phyloP scores from a whole-genome alignment of 2,113 vertebrate genomes.

The Microcebus lehilahytsara region DNA sequence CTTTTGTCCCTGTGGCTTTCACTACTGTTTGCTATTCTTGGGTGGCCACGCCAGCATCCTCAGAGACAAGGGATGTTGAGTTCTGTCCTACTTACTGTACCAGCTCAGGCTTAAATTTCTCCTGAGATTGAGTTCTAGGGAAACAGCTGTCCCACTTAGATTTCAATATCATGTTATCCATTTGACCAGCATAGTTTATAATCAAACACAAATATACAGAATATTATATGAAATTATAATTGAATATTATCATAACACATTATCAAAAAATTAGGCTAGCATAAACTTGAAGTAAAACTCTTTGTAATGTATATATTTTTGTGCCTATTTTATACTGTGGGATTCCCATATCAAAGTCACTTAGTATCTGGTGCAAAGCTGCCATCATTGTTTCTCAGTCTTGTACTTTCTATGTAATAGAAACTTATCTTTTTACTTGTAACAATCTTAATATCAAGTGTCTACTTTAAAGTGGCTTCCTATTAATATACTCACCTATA shows the following conservation, averaged over 20 bases:
- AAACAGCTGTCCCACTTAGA: background rate
- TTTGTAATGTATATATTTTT: background rate
- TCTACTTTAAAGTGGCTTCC: background rate
- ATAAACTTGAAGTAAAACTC: background rate
- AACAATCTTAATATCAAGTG: background rate
- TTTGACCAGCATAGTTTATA: background rate
- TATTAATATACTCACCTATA: background rate
- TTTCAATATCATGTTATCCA: background rate
- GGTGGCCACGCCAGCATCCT: accelerated
- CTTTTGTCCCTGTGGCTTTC: background rate
- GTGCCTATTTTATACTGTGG: background rate
- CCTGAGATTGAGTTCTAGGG: background rate
- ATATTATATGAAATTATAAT: background rate
- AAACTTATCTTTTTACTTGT: background rate
- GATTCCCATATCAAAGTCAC: background rate
- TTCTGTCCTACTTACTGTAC: background rate
- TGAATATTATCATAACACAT: background rate
- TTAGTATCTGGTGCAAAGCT: background rate
- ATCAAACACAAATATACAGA: background rate
- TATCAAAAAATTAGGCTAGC: background rate
- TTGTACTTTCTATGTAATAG: background rate
- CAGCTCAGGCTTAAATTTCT: background rate
- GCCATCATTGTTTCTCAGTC: background rate
- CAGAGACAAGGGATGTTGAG: accelerated
- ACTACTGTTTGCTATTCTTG: accelerated